phyloP scores from a whole-genome alignment of 2,888 invertebrate genomes.

The Rhabditophanes sp. region DNA sequence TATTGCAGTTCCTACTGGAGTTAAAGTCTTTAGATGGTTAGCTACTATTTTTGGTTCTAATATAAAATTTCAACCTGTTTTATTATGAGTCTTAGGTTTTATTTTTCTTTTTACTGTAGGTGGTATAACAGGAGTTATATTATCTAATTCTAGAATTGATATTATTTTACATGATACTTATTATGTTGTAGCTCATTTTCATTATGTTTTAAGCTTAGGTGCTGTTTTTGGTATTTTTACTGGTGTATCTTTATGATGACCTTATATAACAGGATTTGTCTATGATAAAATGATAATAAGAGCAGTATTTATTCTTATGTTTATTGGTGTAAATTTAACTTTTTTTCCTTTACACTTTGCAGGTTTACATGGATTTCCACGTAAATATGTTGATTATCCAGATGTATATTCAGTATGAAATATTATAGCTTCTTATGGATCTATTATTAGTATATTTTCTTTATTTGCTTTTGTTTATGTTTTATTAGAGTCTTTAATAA shows the following conservation, averaged over 20 bases:
- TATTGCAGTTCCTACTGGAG: slow-evolving; percentile 69
- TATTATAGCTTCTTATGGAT: slow-evolving; percentile 57
- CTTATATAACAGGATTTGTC: slow-evolving; percentile 55
- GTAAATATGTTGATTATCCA: slow-evolving; percentile 61
- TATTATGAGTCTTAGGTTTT: slow-evolving; percentile 60
- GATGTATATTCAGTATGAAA: slow-evolving; percentile 57
- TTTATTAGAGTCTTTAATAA: too few relatives aligned
- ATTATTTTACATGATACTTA: slow-evolving; percentile 65
- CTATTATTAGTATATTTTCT: slow-evolving; percentile 53
- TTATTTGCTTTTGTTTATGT: too few relatives aligned
- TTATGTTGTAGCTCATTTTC: slow-evolving; percentile 68
- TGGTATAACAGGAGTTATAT: slow-evolving; percentile 51
- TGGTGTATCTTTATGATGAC: slow-evolving; percentile 59
- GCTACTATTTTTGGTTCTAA: slow-evolving; percentile 57
- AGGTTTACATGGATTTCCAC: slow-evolving; percentile 59
- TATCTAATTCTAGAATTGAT: slow-evolving; percentile 63
- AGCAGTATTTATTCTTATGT: slow-evolving; percentile 59
- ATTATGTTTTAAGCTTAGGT: slow-evolving; percentile 65
- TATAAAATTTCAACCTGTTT: slow-evolving; percentile 52
- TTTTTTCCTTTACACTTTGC: slow-evolving; percentile 67
- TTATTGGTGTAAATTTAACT: slow-evolving; percentile 62
- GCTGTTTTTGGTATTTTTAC: slow-evolving; percentile 64
- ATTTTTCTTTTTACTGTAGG: slow-evolving; percentile 63
- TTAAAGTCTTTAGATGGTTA: slow-evolving; percentile 67
- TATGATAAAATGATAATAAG: slow-evolving; percentile 54